Base-by-base conservation (phyloP, 2,113 vertebrate species). In the Ctenomys sociabilis region DNA sequence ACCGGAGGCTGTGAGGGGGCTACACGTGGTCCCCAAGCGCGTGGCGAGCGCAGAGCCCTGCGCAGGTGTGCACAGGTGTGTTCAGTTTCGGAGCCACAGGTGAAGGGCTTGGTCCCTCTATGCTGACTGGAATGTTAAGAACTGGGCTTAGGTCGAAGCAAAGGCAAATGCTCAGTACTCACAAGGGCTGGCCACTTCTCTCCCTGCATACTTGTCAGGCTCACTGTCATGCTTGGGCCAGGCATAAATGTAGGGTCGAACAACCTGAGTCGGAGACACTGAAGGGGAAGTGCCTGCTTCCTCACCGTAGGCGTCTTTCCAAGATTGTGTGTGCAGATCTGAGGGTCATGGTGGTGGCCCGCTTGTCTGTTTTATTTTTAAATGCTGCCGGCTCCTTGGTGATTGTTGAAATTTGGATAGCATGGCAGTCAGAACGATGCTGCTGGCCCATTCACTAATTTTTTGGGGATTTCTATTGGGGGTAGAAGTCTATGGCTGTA, bases 1-100 rank as follows among this genome's bases (percentile, higher is more conserved):
- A 96, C 35, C 61, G 66, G 92, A 96, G 96, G 97, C 82, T 97
- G 77, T 5, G 96, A 96, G 96, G 96, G 98, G 93, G 86, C 66
- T 88, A 85, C 96, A 97, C 97, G 98, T 98, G 97, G 96, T 95
- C 88, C 90, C 96, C 95, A 85, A 96, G 97, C 97, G 96, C 78
- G 85, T 81, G 90, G 80, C 86, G 97, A 75, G 88, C 93, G 52
- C 66, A 57, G 78, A 97, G 66, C 43, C 28, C 49, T 49, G 7
- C 37, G 57, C 22, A 80, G 95, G 86, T 40, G 30, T 49, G 7
- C 37, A 49, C 22, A 80, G 95, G 86, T 40, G 30, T 7, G 61
- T 14, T 86, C 30, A 43, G 37, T 94, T 68, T 93, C 91, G 88
- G 61, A 96, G 61, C 59, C 78, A 63, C 72, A 54, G 83, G 59